Conservation (phyloP, 1,140 invertebrate species). For the Planococcus citri region DNA sequence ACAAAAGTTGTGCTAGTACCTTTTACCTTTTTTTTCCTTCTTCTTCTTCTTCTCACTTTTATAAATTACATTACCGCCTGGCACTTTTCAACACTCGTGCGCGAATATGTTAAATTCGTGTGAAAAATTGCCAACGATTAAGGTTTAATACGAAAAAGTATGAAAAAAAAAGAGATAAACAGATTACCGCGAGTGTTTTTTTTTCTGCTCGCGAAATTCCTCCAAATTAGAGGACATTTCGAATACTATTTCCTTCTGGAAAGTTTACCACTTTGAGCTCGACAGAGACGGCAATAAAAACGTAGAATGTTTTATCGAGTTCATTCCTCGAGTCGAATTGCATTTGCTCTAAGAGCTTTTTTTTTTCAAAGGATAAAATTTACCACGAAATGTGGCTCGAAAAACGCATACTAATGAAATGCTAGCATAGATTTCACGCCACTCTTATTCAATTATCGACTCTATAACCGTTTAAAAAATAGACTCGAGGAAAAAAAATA, state of each 20-base stretch:
- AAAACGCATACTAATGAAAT: no score
- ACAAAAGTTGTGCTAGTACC: neutral
- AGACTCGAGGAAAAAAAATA: no score
- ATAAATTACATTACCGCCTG: neutral
- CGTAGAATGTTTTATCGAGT: neutral
- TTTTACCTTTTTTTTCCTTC: no score
- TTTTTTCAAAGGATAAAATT: no score
- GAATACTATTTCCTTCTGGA: neutral
- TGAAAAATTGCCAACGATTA: constrained; percentile 7
- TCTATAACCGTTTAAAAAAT: no score
- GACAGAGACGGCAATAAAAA: neutral
- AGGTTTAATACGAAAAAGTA: neutral
- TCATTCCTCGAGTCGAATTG: neutral
- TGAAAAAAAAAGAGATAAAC: neutral
- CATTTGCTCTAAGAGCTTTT: no score
- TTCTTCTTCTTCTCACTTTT: neutral
- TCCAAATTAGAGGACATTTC: neutral
- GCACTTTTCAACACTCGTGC: neutral
- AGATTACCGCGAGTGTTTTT: neutral
- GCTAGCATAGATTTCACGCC: no score
- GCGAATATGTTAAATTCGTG: neutral
- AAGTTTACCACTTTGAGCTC: neutral
- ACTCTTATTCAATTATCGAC: no score
- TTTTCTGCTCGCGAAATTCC: no score
- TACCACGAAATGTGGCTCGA: no score